A percentile compares a stretch with the other conserved stretches of the same genome.
Evolutionary conservation across 2,797 vertebrate genomes (phyloP).

Genomic region (Gastrophryne carolinensis): DNA sequence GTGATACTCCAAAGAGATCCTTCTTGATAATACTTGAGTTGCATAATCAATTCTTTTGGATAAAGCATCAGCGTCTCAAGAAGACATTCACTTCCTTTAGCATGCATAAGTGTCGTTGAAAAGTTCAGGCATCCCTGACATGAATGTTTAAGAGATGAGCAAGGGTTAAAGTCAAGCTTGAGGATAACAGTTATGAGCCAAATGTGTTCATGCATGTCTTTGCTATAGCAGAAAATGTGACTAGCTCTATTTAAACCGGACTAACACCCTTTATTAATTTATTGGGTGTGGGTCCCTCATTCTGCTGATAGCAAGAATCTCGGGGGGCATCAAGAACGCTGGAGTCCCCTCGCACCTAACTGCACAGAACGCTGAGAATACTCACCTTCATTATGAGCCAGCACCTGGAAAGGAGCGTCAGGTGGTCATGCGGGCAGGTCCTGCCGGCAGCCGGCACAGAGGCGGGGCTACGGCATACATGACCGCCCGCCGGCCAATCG

Average conservation of each 20-base stretch:
- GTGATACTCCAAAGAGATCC: slow-evolving; percentile 14
- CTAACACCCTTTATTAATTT: too few species aligned
- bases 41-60: slow-evolving; percentile 46
- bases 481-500: too few species aligned
- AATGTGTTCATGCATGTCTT: neutral
- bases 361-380: too few species aligned
- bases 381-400: too few species aligned
- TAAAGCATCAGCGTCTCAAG: slow-evolving; percentile 41
- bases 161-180: slow-evolving; percentile 7
- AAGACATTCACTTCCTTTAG: slow-evolving; percentile 21
- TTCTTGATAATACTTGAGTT: slow-evolving; percentile 37
- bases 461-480: too few species aligned
- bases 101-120: slow-evolving; percentile 14
- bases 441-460: too few species aligned
- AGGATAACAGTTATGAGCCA: neutral
- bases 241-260: neutral
- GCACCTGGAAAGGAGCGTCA: too few species aligned
- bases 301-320: too few species aligned
- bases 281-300: too few species aligned
- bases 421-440: too few species aligned
- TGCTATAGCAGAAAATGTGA: neutral
- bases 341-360: too few species aligned
- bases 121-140: slow-evolving; percentile 21
- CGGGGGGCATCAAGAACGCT: too few species aligned
- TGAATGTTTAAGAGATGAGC: slow-evolving; percentile 1